A percentile compares a stretch with the other conserved stretches of the same genome.
These are phyloP conservation scores for Aporrectodea caliginosa DNA, from an alignment of 1,140 invertebrate species.

Conservation along the genomic window DNA sequence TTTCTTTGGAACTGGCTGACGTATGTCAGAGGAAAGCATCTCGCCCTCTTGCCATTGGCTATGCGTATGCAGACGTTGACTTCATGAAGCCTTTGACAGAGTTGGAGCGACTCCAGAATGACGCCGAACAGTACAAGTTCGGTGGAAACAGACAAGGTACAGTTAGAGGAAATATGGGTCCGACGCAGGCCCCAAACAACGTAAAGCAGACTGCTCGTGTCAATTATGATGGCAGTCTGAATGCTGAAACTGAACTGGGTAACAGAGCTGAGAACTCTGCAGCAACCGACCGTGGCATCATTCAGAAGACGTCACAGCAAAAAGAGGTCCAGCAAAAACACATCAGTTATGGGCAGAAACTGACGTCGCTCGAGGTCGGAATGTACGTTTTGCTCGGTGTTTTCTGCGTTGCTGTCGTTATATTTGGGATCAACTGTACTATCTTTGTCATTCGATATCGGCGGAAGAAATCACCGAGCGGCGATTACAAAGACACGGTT, in stretches of 20 bases:
- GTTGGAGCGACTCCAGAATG: background rate
- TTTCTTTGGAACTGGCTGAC: slow-evolving; percentile 59
- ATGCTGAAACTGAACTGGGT: background rate
- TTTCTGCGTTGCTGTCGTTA: slow-evolving; percentile 87
- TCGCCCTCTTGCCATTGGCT: slow-evolving; percentile 69
- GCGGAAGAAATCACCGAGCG: background rate
- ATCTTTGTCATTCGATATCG: slow-evolving; percentile 75
- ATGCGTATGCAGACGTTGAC: slow-evolving; percentile 83
- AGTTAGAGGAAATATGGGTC: background rate
- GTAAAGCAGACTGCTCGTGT: background rate
- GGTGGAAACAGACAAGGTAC: background rate
- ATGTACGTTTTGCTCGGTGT: slow-evolving; percentile 91
- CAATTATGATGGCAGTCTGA: background rate
- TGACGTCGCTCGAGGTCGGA: slow-evolving; percentile 86
- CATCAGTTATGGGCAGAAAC: background rate
- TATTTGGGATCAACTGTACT: slow-evolving; percentile 92
- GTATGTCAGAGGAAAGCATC: slow-evolving; percentile 60
- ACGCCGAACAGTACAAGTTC: background rate
- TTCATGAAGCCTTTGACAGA: slow-evolving; percentile 59
- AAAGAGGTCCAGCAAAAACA: background rate
- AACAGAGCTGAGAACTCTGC: background rate
- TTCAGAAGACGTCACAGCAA: background rate
- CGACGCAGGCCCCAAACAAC: background rate
- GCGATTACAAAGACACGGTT: background rate
- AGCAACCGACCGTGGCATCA: background rate